These are phyloP conservation scores for Rhinoraja longicauda DNA, from an alignment of 2,797 vertebrate species.

Conservation along the genomic window DNA sequence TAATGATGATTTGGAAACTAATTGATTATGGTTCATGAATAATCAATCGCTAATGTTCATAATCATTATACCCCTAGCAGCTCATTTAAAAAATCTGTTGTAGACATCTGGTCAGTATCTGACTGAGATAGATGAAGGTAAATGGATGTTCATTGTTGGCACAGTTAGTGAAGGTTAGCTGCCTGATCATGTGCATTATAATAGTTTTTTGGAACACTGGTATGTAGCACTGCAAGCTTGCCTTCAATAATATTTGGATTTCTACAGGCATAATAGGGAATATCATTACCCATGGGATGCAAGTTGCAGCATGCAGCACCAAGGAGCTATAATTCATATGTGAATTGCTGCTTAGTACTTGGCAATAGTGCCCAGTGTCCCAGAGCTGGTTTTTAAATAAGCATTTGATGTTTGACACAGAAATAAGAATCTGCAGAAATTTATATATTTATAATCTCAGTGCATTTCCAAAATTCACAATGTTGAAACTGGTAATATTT, in stretches of 20 bases:
- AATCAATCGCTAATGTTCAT: conserved; percentile 38
- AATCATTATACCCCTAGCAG: conserved; percentile 36
- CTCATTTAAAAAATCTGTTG: conserved; percentile 40
- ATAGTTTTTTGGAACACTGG: conserved; percentile 10
- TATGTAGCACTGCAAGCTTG: background rate
- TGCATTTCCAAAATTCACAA: conserved; percentile 9
- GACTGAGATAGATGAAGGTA: conserved; percentile 39
- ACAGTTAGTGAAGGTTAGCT: conserved; percentile 11
- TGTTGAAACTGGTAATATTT: background rate
- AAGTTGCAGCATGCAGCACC: background rate
- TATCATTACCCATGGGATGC: conserved; percentile 18
- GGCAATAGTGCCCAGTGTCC: background rate
- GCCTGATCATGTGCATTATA: background rate
- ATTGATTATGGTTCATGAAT: conserved; percentile 39
- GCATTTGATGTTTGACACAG: background rate
- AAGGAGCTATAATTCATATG: conserved; percentile 23
- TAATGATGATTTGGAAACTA: conserved; percentile 38
- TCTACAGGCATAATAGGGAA: conserved; percentile 16
- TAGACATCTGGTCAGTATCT: conserved; percentile 38
- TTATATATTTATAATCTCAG: background rate
- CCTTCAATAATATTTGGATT: conserved; percentile 28
- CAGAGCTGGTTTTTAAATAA: background rate
- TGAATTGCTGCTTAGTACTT: conserved; percentile 6
- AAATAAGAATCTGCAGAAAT: background rate
- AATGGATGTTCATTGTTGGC: conserved; percentile 35